Conservation (phyloP, 35 echinoderm and acorn worm species). For the Heliocidaris erythrogramma region DNA sequence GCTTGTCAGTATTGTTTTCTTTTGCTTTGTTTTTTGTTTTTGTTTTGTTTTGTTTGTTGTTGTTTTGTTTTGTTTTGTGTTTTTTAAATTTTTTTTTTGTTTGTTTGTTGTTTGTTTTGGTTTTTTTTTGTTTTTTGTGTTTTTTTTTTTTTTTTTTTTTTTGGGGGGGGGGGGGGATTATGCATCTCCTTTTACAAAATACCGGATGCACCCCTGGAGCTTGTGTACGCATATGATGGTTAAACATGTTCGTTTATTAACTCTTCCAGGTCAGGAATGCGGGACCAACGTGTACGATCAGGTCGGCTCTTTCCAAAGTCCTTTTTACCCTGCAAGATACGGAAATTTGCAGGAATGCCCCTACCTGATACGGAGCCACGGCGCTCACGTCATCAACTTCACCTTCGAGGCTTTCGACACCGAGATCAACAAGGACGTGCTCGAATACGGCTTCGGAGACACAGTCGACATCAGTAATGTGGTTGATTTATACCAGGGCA, state of each 20-base stretch:
- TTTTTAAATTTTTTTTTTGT: too few relatives aligned
- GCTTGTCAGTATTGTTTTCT: too few relatives aligned
- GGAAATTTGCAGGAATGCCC: conserved; percentile 16
- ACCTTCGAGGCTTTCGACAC: conserved; percentile 47
- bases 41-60: too few relatives aligned
- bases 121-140: too few relatives aligned
- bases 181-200: too few relatives aligned
- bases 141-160: too few relatives aligned
- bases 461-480: conserved; percentile 5
- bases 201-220: too few relatives aligned
- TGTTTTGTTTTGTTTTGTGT: too few relatives aligned
- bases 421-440: conserved; percentile 42
- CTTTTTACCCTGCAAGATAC: conserved; percentile 16
- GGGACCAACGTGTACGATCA: conserved; percentile 26
- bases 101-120: too few relatives aligned
- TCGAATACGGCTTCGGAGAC: conserved; percentile 43
- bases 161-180: too few relatives aligned
- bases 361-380: conserved; percentile 46
- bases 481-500: not conserved
- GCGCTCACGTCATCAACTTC: conserved; percentile 47
- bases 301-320: conserved; percentile 29
- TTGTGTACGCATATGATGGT: too few relatives aligned
- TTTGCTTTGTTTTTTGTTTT: too few relatives aligned
- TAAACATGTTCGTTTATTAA: not conserved
- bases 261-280: not conserved